Evolutionary conservation across 1,140 invertebrate genomes (phyloP).

Genomic region (Danaus melanippus): DNA sequence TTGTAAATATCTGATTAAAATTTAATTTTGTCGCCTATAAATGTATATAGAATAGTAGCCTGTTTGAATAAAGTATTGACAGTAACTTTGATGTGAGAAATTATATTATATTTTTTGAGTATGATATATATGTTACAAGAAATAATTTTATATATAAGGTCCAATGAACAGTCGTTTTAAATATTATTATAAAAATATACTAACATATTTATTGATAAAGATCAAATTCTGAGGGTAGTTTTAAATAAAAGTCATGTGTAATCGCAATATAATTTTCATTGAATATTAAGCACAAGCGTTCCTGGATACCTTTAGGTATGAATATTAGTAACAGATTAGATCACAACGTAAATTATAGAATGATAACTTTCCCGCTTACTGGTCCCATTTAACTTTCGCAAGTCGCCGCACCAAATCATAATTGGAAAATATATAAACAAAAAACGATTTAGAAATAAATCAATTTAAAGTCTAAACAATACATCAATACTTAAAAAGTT

Average conservation of each 20-base stretch:
- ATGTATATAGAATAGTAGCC: too few relatives aligned
- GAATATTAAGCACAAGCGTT: conserved; percentile 64
- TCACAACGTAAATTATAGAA: conserved; percentile 52
- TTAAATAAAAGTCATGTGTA: conserved; percentile 24
- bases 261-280: conserved; percentile 50
- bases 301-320: conserved; percentile 31
- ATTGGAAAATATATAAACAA: conserved; percentile 10
- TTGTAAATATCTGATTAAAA: too few relatives aligned
- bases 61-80: too few relatives aligned
- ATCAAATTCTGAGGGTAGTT: neutral
- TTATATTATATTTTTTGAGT: too few relatives aligned
- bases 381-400: conserved; percentile 44
- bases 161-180: too few relatives aligned
- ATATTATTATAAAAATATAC: conserved; percentile 1
- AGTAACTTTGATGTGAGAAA: too few relatives aligned
- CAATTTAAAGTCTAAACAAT: too few relatives aligned
- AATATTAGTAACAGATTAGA: conserved; percentile 53
- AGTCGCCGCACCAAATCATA: conserved; percentile 34
- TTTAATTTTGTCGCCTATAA: too few relatives aligned
- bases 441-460: conserved; percentile 4
- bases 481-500: too few relatives aligned
- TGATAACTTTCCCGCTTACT: conserved; percentile 37
- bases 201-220: neutral
- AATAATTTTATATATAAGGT: too few relatives aligned
- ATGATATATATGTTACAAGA: too few relatives aligned